Evolutionary conservation across 2,113 vertebrate species (phyloP), one percentile per base, ranked within the genome.

Genomic region (Anoura caudifer): DNA sequence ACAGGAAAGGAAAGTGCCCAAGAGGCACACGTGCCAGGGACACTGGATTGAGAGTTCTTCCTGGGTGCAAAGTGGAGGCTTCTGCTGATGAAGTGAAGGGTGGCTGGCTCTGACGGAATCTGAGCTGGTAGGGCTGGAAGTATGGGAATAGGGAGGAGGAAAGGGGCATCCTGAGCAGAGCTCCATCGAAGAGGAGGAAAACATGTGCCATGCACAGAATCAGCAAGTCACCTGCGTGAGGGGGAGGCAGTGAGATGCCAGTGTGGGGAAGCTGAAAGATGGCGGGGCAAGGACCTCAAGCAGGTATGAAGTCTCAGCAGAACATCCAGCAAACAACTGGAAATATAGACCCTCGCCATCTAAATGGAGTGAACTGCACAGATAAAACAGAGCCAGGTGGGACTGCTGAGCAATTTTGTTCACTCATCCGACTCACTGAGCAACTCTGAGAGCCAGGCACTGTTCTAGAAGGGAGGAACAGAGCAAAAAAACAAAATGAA

Each of bases 291-390:
- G 36, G 63, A 19, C 7, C 22, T 26, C 20, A 2, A 5, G 26
- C 83, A 72, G 50, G 26, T 50, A 12, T 4, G 0, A 24, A 45
- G 47, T 5, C 36, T 6, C 15, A 63, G 41, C 5, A 20, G 43
- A 52, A 22, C 14, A 56, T 2, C 26, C 54, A 24, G 45, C 31
- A 17, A 73, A 36, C 65, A 73, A 24, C 17, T 2, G 28, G 59
- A 84, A 67, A 36, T 1, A 45, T 8, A 43, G 83, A n/a, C 33
- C 19, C 15, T 10, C 36, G 61, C 43, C 59, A 33, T 9, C 33
- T 52, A 63, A 9, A 0, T 4, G 24, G 2, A 61, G 5, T 26
- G 63, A 50, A 36, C 2, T 0, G 11, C 2, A 2, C 38, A 65
- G 50, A 9, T 17, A 28, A 24, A 28, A 61, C 12, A 36, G 33